Base-by-base conservation (phyloP, 2,888 invertebrate genomes). In the Colostygia pectinataria region DNA sequence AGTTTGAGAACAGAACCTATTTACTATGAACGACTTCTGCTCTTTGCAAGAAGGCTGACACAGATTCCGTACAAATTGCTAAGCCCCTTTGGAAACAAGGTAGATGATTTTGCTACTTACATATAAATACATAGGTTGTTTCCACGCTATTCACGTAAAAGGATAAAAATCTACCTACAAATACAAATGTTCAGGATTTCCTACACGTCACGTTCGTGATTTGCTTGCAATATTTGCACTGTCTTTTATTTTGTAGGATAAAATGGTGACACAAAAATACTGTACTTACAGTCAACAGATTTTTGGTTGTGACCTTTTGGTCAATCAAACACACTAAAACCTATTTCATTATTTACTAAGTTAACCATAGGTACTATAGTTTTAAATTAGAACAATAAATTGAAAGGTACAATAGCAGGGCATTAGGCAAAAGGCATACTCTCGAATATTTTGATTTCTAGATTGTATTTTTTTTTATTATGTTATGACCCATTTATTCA, bases 171-270 rank as follows among this genome's bases (percentile, higher is more conserved):
- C 47, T 33, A 59, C 41, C 28, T 40, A 40, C 49, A 38, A 29
- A 28, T 36, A 56, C 45, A 53, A 63, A 58, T 58, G 57, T 52
- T 49, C 54, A 37, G 56, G 54, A 59, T 62, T 58, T 59, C 48
- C 44, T 55, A 57, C 55, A 55, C 43, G 50, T 53, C 47, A 41
- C 24, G 42, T 37, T 46, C 43, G 37, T 50, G 53, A 42, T 50
- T 49, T 50, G 46, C 49, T 39, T 38, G 33, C 51, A 41, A 27
- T 51, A 48, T 55, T 45, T 46, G 29, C 41, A 46, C 15, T 41
- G 20, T 41, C 33, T 45, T 40, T 41, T 41, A 33, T 33, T 42
- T 23, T 39, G 42, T 31, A 1, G 12, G 9, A 43, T 33, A 24
- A 24, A 33, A 37, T 31, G 14, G 15, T 7, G 8, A 23, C 13